Conservation (phyloP, 2,113 vertebrate species). For the Prionailurus bengalensis region DNA sequence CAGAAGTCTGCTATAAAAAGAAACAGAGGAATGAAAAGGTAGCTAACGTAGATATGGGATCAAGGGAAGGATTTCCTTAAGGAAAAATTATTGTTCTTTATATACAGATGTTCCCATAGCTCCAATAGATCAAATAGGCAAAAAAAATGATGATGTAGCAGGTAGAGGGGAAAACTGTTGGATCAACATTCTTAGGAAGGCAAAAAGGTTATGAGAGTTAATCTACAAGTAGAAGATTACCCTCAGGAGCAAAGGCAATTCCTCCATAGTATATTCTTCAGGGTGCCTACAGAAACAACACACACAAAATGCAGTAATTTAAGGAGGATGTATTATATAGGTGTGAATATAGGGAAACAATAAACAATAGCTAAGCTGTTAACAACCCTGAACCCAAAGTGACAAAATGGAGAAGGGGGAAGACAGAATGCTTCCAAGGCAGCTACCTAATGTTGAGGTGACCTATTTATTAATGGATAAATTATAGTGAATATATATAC, state of each 20-base stretch:
- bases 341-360: not conserved
- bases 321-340: not conserved
- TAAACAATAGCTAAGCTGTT: not conserved
- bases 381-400: not conserved
- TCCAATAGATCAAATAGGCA: not conserved
- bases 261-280: not conserved
- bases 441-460: not conserved
- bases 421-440: not conserved
- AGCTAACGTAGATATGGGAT: not conserved
- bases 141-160: not conserved
- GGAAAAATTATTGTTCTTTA: not conserved
- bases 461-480: not conserved
- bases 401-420: not conserved
- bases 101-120: not conserved
- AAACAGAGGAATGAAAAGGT: not conserved
- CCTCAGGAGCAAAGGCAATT: not conserved
- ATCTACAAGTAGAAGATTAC: not conserved
- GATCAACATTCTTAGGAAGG: not conserved
- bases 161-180: not conserved
- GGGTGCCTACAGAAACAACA: not conserved
- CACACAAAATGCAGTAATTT: not conserved
- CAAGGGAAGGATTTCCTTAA: not conserved
- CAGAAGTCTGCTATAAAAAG: not conserved
- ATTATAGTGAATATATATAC: not conserved
- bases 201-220: not conserved